These are phyloP conservation scores for Phocoena phocoena DNA, from an alignment of 2,113 vertebrate species.

Conservation along the genomic window DNA sequence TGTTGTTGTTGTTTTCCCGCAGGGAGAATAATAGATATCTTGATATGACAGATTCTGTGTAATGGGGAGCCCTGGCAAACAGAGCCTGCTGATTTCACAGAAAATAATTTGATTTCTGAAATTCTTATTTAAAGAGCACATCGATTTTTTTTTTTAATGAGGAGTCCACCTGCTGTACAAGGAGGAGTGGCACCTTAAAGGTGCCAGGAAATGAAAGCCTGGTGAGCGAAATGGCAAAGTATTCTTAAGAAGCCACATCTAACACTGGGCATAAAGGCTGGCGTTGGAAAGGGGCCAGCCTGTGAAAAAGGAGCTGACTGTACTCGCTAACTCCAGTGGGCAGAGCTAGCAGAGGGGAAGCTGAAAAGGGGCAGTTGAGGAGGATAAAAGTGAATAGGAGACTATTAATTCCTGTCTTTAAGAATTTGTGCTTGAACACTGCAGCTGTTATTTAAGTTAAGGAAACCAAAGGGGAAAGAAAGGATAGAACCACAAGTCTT, in stretches of 20 bases:
- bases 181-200: neutral
- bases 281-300: constrained; percentile 4
- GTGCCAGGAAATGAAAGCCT: constrained; percentile 41
- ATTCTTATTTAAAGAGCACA: constrained; percentile 52
- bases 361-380: constrained; percentile 39
- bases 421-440: constrained; percentile 51
- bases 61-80: neutral
- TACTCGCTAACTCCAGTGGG: constrained; percentile 53
- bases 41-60: neutral
- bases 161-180: constrained; percentile 49
- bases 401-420: constrained; percentile 63
- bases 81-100: constrained; percentile 1
- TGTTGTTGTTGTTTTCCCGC: neutral
- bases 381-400: constrained; percentile 53
- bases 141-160: constrained; percentile 34
- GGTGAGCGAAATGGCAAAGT: constrained; percentile 45
- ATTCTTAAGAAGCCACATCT: constrained; percentile 51
- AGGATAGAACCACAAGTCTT: constrained; percentile 19
- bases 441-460: constrained; percentile 67
- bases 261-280: constrained; percentile 24
- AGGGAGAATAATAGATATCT: constrained; percentile 5
- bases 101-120: constrained; percentile 46
- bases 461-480: neutral
- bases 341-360: constrained; percentile 48
- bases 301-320: constrained; percentile 48